Evolutionary conservation across 2,888 invertebrate species (phyloP), one percentile per base, ranked within the genome.

Genomic region (Phyllotreta cruciferae): DNA sequence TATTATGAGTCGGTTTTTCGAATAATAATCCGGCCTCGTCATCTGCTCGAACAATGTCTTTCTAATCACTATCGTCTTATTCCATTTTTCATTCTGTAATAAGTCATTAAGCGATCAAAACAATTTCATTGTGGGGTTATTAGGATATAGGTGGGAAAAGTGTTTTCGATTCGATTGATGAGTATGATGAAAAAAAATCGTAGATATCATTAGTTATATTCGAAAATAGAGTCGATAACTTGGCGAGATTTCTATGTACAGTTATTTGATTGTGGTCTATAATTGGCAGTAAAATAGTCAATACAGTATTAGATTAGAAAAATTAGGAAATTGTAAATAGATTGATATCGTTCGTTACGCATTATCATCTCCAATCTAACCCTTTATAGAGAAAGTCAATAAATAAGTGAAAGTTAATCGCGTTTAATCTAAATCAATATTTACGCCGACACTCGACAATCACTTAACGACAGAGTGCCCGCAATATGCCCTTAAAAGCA

Each of bases 1-100:
- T 70, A 70, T 69, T 64, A 65, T 70, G 68, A 68, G 65, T 64
- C 62, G 56, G 66, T 64, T 64, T 66, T 66, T 60, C 53, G 63
- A 56, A 45, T 67, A 67, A 63, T 66, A 67, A 67, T 62, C 56
- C 64, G 24, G 69, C 69, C 63, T 62, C 64, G 64, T 69, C 69
- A 69, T 67, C 56, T 62, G 53, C 41, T 64, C 61, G 64, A 63
- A 64, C 68, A 56, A 58, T 57, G 55, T 63, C 50, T 49, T 56
- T 44, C 61, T 58, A 53, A 67, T 60, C 65, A 62, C 50, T 62
- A 24, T 24, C 24, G 42, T 55, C 44, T 60, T 60, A 53, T 52
- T 60, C 44, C 60, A 60, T 60, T 60, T 60, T 60, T 60, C 60
- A 60, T 60, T 60, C 36, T 53, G 39, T 60, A 60, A 60, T 60